Conservation (phyloP, 2,797 vertebrate genomes). For the Galago senegalensis region DNA sequence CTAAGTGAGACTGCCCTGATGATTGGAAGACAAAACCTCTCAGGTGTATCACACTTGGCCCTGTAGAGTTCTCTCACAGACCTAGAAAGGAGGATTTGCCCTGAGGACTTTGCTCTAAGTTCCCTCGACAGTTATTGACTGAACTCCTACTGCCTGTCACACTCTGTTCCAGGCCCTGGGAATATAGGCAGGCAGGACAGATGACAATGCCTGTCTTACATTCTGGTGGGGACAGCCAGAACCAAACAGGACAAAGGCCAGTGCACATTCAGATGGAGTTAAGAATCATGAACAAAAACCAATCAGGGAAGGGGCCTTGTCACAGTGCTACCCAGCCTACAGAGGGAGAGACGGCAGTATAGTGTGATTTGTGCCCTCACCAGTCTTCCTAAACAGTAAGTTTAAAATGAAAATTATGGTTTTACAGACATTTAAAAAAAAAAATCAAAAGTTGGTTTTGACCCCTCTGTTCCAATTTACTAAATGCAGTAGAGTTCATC, state of each 20-base stretch:
- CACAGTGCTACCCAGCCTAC: background rate
- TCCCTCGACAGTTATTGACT: background rate
- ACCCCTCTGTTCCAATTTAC: background rate
- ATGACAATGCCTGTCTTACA: fast-evolving
- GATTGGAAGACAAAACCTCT: fast-evolving
- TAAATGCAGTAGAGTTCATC: background rate
- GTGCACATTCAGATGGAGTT: background rate
- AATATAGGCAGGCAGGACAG: background rate
- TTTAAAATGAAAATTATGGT: background rate
- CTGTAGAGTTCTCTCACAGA: background rate
- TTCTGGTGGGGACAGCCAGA: background rate
- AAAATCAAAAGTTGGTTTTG: background rate
- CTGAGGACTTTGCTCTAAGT: background rate
- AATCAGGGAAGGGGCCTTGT: background rate
- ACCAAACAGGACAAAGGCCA: fast-evolving
- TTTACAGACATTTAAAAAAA: fast-evolving
- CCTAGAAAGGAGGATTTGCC: background rate
- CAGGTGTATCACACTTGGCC: too few relatives aligned
- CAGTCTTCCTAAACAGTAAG: background rate
- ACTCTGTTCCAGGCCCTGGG: fast-evolving
- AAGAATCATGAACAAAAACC: background rate
- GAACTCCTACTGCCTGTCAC: fast-evolving
- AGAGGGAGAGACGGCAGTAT: background rate
- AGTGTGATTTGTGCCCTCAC: fast-evolving
- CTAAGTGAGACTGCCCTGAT: fast-evolving